A percentile compares a stretch with the other conserved stretches of the same genome.
Conservation (phyloP, 1,140 invertebrate species). For the Limonius californicus region DNA sequence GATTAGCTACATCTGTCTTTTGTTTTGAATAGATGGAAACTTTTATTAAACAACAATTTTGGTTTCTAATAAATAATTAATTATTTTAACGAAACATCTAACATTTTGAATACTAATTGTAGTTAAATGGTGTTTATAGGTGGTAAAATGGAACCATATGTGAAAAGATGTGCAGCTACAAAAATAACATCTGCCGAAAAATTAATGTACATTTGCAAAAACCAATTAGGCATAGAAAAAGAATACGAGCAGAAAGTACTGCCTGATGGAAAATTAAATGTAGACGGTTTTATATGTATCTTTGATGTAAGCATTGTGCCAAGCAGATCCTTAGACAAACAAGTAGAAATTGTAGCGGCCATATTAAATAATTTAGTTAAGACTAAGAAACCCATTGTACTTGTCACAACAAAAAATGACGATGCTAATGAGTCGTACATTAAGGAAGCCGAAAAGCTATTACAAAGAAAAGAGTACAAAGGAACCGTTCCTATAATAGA, state of each 20-base stretch:
- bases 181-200: constrained; percentile 95
- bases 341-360: constrained; percentile 76
- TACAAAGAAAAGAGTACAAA: constrained; percentile 90
- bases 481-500: constrained; percentile 84
- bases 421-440: constrained; percentile 85
- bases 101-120: too few species aligned
- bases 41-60: too few species aligned
- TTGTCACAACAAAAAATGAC: constrained; percentile 96
- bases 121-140: constrained; percentile 51
- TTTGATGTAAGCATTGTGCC: constrained; percentile 94
- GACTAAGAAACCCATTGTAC: constrained; percentile 91
- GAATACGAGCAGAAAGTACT: constrained; percentile 93
- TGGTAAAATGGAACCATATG: constrained; percentile 93
- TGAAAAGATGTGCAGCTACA: constrained; percentile 85
- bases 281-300: constrained; percentile 94
- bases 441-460: constrained; percentile 83
- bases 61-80: too few species aligned
- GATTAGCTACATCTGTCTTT: too few species aligned
- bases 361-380: constrained; percentile 83
- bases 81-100: too few species aligned
- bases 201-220: constrained; percentile 98
- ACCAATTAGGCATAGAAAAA: constrained; percentile 93
- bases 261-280: constrained; percentile 87
- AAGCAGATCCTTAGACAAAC: constrained; percentile 84
- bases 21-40: too few species aligned